phyloP scores from a whole-genome alignment of 2,113 vertebrate genomes.

The Heptranchias perlo region DNA sequence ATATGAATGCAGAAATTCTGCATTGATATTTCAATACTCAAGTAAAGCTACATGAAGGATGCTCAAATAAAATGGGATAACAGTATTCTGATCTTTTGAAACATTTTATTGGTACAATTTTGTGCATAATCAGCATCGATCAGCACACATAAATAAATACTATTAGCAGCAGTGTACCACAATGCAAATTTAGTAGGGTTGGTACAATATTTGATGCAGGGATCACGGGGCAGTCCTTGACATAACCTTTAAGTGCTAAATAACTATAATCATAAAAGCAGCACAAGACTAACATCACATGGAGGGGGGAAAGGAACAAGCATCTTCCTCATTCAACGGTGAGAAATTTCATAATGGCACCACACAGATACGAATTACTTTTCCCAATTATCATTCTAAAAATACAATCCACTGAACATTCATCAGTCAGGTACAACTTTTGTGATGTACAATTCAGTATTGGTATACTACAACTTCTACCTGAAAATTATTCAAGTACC shows the following conservation, averaged over 20 bases:
- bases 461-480: constrained; percentile 7
- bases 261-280: constrained; percentile 31
- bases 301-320: background rate
- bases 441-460: constrained; percentile 20
- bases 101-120: constrained; percentile 33
- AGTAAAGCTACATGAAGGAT: background rate
- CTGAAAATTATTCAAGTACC: constrained; percentile 35
- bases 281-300: constrained; percentile 19
- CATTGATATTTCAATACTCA: background rate
- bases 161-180: constrained; percentile 37
- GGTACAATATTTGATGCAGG: constrained; percentile 36
- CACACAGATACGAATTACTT: constrained; percentile 12
- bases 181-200: constrained; percentile 30
- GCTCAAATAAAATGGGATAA: background rate
- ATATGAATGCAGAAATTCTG: background rate
- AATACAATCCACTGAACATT: constrained; percentile 32
- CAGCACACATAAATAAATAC: constrained; percentile 35
- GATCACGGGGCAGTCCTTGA: background rate
- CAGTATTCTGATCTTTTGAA: background rate
- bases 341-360: constrained; percentile 33
- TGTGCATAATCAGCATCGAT: constrained; percentile 33
- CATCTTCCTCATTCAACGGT: background rate
- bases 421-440: constrained; percentile 26
- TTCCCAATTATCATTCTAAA: constrained; percentile 29
- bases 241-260: constrained; percentile 33